phyloP scores from a whole-genome alignment of 2,113 vertebrate species.

The Bungarus multicinctus region DNA sequence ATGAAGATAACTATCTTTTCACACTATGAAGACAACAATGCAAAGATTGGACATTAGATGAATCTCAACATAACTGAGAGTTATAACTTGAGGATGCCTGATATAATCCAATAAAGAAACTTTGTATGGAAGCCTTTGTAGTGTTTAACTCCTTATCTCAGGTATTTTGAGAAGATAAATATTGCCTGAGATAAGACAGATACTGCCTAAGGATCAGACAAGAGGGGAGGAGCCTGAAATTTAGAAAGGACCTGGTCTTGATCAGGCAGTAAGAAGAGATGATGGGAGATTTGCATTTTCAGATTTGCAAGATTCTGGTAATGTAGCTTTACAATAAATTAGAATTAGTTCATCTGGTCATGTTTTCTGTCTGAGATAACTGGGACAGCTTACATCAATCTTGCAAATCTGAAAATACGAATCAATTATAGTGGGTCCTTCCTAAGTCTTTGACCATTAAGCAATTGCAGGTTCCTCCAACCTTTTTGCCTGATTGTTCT shows the following conservation, averaged over 20 bases:
- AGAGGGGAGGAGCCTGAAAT: neutral
- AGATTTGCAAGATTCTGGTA: neutral
- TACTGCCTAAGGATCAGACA: neutral
- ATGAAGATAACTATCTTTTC: too few species aligned
- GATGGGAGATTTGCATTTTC: neutral
- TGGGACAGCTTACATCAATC: neutral
- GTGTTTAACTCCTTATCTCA: too few species aligned
- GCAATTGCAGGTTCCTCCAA: neutral
- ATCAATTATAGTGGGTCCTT: neutral
- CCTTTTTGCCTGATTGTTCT: neutral
- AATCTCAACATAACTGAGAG: too few species aligned
- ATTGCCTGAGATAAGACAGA: too few species aligned
- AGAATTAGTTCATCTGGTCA: neutral
- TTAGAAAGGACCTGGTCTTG: neutral
- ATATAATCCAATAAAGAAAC: too few species aligned
- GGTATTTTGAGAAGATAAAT: too few species aligned
- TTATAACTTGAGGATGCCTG: too few species aligned
- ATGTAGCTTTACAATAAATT: neutral
- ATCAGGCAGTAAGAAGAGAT: neutral
- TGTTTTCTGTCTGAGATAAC: neutral
- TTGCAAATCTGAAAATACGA: neutral
- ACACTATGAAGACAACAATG: too few species aligned
- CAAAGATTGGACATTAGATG: too few species aligned
- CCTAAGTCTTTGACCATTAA: neutral
- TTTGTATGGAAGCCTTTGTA: too few species aligned